Evolutionary conservation across 2,113 vertebrate genomes (phyloP).

Genomic region (Petaurus breviceps): DNA sequence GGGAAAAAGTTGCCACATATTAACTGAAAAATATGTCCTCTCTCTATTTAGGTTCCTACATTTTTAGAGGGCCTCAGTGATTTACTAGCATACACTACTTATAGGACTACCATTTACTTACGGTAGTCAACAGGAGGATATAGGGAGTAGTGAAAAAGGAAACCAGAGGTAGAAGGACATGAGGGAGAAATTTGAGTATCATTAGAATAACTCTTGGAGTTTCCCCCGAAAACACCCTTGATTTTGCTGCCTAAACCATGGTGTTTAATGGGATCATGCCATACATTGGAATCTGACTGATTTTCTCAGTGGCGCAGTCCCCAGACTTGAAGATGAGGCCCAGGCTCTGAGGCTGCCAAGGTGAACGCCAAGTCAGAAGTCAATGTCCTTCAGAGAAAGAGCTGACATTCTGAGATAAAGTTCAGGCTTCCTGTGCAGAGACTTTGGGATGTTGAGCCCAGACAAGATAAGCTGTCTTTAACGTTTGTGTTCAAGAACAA

Average conservation of each 20-base stretch:
- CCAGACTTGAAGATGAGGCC: background rate
- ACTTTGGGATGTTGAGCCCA: conserved; percentile 45
- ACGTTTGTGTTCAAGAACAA: conserved; percentile 66
- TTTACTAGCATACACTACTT: conserved; percentile 27
- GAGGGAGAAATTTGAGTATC: background rate
- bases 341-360: conserved; percentile 31
- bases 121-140: conserved; percentile 3
- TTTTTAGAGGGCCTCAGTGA: conserved; percentile 28
- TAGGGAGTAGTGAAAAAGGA: conserved; percentile 41
- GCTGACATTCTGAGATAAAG: conserved; percentile 63
- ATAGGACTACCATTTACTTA: background rate
- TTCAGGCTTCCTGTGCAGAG: conserved; percentile 62
- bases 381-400: conserved; percentile 25
- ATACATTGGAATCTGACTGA: background rate
- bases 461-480: conserved; percentile 65
- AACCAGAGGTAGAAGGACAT: background rate
- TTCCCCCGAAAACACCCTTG: background rate
- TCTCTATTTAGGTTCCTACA: conserved; percentile 23
- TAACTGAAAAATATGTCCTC: conserved; percentile 51
- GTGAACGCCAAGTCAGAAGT: conserved; percentile 40
- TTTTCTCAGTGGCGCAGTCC: background rate
- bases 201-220: background rate
- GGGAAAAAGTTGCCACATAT: conserved; percentile 44
- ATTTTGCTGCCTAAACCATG: accelerated
- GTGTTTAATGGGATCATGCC: background rate